A percentile compares a stretch with the other conserved stretches of the same genome.
These are phyloP conservation scores for Boulengeromyrus knoepffleri DNA, from an alignment of 2,113 vertebrate species.

Conservation along the genomic window DNA sequence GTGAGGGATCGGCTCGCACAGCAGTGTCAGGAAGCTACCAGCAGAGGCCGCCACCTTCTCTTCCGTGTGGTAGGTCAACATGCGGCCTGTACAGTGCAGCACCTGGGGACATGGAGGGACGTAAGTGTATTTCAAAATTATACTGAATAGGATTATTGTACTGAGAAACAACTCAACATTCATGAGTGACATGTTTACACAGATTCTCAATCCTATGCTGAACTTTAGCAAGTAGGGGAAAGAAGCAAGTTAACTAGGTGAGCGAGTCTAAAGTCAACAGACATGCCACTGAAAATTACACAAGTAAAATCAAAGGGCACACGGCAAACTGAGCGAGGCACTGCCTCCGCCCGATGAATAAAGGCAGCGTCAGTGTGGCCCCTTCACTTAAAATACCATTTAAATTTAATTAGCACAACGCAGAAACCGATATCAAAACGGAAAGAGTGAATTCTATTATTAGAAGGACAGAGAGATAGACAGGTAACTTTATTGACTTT, in stretches of 20 bases:
- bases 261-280: not conserved
- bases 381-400: not conserved
- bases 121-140: not conserved
- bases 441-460: not conserved
- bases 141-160: not conserved
- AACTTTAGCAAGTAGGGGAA: not conserved
- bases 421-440: not conserved
- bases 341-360: not conserved
- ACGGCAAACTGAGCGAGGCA: not conserved
- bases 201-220: not conserved
- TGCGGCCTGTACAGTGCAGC: conserved; percentile 71
- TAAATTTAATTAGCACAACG: not conserved
- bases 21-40: conserved; percentile 63
- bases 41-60: conserved; percentile 35
- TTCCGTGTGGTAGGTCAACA: conserved; percentile 43
- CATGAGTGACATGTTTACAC: not conserved
- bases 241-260: not conserved
- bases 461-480: not conserved
- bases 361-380: not conserved
- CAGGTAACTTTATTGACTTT: not conserved
- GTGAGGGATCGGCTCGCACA: conserved; percentile 78
- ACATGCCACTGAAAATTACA: not conserved
- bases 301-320: not conserved
- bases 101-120: conserved; percentile 51
- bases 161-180: not conserved